Base-by-base conservation (phyloP, 2,888 invertebrate genomes). In the Andrena hattorfiana region DNA sequence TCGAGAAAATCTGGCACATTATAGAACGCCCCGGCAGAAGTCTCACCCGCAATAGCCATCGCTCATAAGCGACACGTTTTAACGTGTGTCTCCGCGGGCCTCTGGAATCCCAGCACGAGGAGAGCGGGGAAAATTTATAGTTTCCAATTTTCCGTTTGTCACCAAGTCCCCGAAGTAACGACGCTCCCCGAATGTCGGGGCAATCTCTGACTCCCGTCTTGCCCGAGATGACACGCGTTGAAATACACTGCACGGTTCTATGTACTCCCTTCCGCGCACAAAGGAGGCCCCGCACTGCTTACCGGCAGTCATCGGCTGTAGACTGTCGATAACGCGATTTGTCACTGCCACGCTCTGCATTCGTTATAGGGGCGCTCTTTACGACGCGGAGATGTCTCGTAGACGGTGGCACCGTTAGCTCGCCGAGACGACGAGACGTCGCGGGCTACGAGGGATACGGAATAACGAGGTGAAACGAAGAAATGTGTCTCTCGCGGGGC, bases 61-160 rank as follows among this genome's bases (percentile, higher is more conserved):
- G 66, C 74, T 77, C 64, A 74, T 80, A 72, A 80, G 32, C 42
- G 56, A 66, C 10, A 42, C 35, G 26, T n/a, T 56, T 63, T 62
- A 67, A 54, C 62, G 48, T 23, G 60, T 59, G 76, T 71, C 48
- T 70, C 30, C 16, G 56, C 23, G 63, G 35, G 35, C 66, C 13
- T 49, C 32, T 10, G 35, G 42, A 67, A 75, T 70, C 28, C 49
- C n/a, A 60, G 35, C 59, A 13, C 71, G 32, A 42, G 48, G 20
- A 42, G 66, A 63, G 35, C n/a, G 56, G 16, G 66, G 60, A 54
- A 72, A 87, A 86, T 87, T 85, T 86, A 83, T 76, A 70, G 77
- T 77, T 85, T 85, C 75, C 85, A 86, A 85, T 87, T 77, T 87
- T 81, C 73, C 75, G 67, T 83, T 71, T 84, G 77, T 68, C 78